Base-by-base conservation (phyloP, 1,140 invertebrate species). In the Hormaphis cornu region DNA sequence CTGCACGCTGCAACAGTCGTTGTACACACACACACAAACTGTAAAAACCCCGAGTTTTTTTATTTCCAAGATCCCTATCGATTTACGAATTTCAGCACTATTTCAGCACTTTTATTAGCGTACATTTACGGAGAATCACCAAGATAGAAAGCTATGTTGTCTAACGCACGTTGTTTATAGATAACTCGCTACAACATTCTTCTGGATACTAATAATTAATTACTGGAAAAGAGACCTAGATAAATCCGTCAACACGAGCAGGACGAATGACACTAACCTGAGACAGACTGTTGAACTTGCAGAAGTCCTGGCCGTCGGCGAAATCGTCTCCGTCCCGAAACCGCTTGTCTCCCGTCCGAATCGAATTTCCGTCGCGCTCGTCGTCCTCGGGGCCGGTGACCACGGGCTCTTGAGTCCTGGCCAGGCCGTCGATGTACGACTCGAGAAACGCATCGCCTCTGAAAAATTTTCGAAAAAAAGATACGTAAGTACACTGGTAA, bases 361-460 rank as follows among this genome's bases (percentile, higher is more conserved):
- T 33, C 44, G 35, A 5, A 18, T 66, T 66, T 10, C 61, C 42
- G 3, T 50, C 61, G 48, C 50, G 40, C 33, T 66, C 61, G 22
- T 66, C 61, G 61, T 44, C 44, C 40, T 44, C 44, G n/a, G 40
- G 2, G 22, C 61, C 61, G 28, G 44, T 20, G 12, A 66, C 61
- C 61, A 30, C 40, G 44, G 61, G 61, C 3, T 20, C 61, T 14
- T 66, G 61, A 48, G 61, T 26, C 24, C 61, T 66, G 1, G 61
- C 61, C 61, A 66, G 44, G 4, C 61, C 61, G 14, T 66, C 61
- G 28, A 66, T 66, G 28, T 66, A 66, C 20, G 61, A 66, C 35
- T 66, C 61, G 14, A 66, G 61, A 35, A 66, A 66, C 28, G 61
- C 61, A 46, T 66, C 61, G 30, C 61, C 61, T 48, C 61, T 66